Percentiles rank a stretch among this genome's conserved stretches.
These are phyloP conservation scores for Eurytoma californica DNA, from an alignment of 2,888 invertebrate genomes.

Conservation along the genomic window DNA sequence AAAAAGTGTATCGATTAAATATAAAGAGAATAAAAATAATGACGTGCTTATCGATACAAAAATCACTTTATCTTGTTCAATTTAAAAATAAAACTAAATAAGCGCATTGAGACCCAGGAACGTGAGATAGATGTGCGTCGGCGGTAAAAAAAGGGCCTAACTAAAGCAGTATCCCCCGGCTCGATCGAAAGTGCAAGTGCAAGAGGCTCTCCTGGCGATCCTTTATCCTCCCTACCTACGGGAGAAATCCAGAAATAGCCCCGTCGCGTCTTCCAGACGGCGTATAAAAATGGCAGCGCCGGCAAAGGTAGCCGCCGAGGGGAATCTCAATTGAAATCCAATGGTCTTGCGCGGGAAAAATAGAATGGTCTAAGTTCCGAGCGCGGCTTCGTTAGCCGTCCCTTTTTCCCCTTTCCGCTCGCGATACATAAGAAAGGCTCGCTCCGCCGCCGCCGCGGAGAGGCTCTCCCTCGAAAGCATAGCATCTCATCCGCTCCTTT, in stretches of 20 bases:
- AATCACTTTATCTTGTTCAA: background rate
- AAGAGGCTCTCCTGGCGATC: conserved; percentile 22
- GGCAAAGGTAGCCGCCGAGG: background rate
- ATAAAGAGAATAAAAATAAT: no score
- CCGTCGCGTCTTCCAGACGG: background rate
- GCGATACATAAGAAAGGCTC: conserved; percentile 56
- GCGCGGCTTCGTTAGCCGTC: background rate
- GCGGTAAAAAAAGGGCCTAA: background rate
- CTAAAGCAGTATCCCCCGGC: conserved; percentile 11
- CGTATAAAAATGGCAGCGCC: conserved; percentile 24
- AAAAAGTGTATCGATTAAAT: no score
- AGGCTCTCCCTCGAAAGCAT: conserved; percentile 49
- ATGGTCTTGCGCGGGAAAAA: conserved; percentile 43
- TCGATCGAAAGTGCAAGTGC: conserved; percentile 39
- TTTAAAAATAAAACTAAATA: background rate
- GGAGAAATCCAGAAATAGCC: conserved; percentile 45
- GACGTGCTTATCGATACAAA: background rate
- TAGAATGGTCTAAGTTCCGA: conserved; percentile 39
- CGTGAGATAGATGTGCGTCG: conserved; percentile 8
- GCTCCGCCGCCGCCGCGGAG: background rate
- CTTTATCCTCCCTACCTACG: conserved; percentile 1
- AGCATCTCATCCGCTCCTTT: conserved; percentile 39
- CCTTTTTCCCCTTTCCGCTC: conserved; percentile 12
- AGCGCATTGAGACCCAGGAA: background rate
- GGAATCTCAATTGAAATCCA: conserved; percentile 50